Base-by-base conservation (phyloP, 1,140 invertebrate genomes). In the Belonocnema kinseyi region DNA sequence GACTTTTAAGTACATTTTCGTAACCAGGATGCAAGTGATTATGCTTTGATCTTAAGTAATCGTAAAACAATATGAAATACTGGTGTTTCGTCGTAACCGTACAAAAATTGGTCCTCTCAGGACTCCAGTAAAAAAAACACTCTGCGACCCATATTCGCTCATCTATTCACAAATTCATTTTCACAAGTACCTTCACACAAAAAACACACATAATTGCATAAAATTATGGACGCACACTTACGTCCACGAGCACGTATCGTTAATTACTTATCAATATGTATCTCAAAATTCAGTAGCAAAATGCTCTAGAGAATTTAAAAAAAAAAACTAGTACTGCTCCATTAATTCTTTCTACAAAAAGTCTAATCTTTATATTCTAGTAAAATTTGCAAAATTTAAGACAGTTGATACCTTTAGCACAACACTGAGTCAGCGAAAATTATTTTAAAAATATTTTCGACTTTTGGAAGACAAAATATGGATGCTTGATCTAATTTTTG, bases 1-100 rank as follows among this genome's bases (percentile, higher is more conserved):
- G 80, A 82, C 80, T 86, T 84, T 89, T 90, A 90, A 90, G 89
- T 90, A 90, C 88, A 89, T 88, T 88, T 86, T 86, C 77, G 82
- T 88, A 86, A 89, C 86, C 81, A 87, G 87, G 82, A 87, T 83
- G 81, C 79, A 79, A 85, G 81, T 85, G 81, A 84, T 82, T 82
- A 83, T 87, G 86, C 72, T 82, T 83, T 85, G 83, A 84, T 83
- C 80, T 90, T 89, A 89, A 90, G 86, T 89, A 89, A 88, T 78
- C 85, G 83, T 82, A 86, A 83, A 88, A 86, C 79, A 77, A 85
- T 89, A 87, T 80, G 84, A 88, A 90, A 90, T 90, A 90, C 89
- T 90, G 88, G 85, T 89, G 82, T 83, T 85, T 84, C 75, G 53
- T 77, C 77, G 74, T 77, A 78, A 80, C 74, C 74, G 74, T 81